Conservation (phyloP, 1,140 invertebrate species). For the Globodera rostochiensis region DNA sequence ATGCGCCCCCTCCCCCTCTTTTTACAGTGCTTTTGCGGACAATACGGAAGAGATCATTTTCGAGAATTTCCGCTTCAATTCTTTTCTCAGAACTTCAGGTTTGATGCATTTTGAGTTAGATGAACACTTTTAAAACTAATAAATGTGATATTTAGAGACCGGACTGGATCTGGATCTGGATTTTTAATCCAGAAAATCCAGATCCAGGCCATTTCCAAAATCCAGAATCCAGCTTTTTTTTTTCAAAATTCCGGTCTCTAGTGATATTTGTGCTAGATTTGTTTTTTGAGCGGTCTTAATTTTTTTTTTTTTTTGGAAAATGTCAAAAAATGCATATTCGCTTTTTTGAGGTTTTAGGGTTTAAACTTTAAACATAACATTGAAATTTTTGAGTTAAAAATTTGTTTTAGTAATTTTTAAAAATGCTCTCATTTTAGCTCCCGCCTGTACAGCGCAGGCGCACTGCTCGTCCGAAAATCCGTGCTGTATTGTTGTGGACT, state of each 20-base stretch:
- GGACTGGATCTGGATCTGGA: too few species aligned
- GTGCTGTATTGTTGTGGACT: slow-evolving; percentile 85
- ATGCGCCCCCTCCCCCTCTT: background rate
- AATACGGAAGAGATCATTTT: slow-evolving; percentile 92
- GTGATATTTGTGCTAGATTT: slow-evolving; percentile 6
- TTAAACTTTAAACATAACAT: too few species aligned
- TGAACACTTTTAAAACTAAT: background rate
- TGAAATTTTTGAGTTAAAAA: too few species aligned
- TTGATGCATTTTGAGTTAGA: slow-evolving; percentile 37
- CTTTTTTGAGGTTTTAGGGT: too few species aligned
- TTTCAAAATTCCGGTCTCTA: background rate
- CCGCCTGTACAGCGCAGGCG: slow-evolving; percentile 41
- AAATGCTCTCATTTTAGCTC: slow-evolving; percentile 26
- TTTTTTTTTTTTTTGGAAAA: slow-evolving; percentile 26
- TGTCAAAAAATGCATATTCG: too few species aligned
- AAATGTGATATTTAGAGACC: too few species aligned
- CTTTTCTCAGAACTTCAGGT: slow-evolving; percentile 71
- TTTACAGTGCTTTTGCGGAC: slow-evolving; percentile 78
- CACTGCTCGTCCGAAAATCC: slow-evolving; percentile 59
- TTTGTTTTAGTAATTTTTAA: too few species aligned
- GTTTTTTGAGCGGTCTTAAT: slow-evolving; percentile 10
- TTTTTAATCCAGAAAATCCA: too few species aligned
- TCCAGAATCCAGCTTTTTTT: too few species aligned
- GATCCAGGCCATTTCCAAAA: too few species aligned
- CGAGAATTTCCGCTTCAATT: slow-evolving; percentile 91